Evolutionary conservation across 2,113 vertebrate genomes (phyloP).

Genomic region (Syngnathoides biaculeatus): DNA sequence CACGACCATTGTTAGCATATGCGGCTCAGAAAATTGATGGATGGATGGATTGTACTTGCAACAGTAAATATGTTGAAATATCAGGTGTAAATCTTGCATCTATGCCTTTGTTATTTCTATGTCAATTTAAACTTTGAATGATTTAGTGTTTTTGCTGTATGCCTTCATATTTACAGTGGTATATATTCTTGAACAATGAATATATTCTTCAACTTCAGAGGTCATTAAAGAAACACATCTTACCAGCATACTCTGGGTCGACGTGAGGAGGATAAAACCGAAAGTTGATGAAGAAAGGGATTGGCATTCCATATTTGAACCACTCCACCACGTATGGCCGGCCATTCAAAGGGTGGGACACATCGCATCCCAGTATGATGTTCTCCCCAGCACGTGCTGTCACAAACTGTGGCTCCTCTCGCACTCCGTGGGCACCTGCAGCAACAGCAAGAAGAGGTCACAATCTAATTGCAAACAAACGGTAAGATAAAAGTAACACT

Average conservation of each 20-base stretch:
- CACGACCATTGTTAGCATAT: too few species aligned
- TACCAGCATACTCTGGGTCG: slow-evolving; percentile 96
- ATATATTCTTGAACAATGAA: too few species aligned
- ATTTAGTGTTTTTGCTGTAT: too few species aligned
- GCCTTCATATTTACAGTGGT: too few species aligned
- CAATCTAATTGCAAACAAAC: background rate
- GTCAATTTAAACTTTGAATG: too few species aligned
- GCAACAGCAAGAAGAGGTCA: background rate
- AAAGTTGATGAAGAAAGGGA: slow-evolving; percentile 99
- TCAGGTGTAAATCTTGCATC: too few species aligned
- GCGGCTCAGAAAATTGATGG: too few species aligned
- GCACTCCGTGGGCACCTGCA: slow-evolving; percentile 86
- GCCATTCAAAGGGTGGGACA: slow-evolving; percentile 90
- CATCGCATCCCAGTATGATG: slow-evolving; percentile 93
- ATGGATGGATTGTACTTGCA: too few species aligned
- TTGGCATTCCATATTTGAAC: slow-evolving; percentile 98
- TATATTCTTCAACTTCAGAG: background rate
- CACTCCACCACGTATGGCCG: slow-evolving; percentile 99
- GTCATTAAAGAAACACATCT: slow-evolving; percentile 38
- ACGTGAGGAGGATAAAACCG: slow-evolving; percentile 98
- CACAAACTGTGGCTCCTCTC: slow-evolving; percentile 97
- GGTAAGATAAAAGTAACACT: background rate
- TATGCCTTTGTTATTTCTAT: too few species aligned
- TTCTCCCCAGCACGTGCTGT: slow-evolving; percentile 92
- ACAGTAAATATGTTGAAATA: too few species aligned